These are phyloP conservation scores for Perizoma flavofasciatum DNA, from an alignment of 2,888 invertebrate species.

Conservation along the genomic window DNA sequence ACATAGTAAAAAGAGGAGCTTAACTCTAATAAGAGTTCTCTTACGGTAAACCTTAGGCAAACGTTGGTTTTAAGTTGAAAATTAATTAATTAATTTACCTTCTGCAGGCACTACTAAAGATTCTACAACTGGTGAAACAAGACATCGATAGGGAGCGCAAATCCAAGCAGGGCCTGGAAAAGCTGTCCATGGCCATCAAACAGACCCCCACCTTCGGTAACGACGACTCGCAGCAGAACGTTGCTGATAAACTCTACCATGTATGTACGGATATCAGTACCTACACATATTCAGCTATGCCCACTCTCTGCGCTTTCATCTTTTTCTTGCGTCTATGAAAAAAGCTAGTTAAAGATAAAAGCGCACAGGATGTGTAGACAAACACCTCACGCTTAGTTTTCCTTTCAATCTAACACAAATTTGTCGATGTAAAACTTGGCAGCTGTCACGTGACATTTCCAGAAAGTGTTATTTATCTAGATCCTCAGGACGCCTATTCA, in stretches of 20 bases:
- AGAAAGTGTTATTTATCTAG: no score
- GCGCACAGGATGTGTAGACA: no score
- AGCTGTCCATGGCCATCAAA: slow-evolving; percentile 93
- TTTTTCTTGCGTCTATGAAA: not conserved
- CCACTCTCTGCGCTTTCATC: not conserved
- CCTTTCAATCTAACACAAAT: no score
- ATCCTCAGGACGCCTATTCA: no score
- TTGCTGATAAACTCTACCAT: slow-evolving; percentile 95
- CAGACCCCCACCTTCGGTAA: slow-evolving; percentile 93
- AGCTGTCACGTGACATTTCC: no score
- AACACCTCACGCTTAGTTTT: no score
- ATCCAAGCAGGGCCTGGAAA: slow-evolving; percentile 94
- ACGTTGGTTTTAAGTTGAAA: not conserved
- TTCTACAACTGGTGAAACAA: slow-evolving; percentile 92
- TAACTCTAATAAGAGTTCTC: no score
- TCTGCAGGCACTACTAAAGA: slow-evolving; percentile 90
- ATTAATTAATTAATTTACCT: not conserved
- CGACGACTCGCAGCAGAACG: slow-evolving; percentile 95
- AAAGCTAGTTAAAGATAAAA: no score
- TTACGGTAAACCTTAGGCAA: no score
- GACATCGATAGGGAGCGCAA: slow-evolving; percentile 95
- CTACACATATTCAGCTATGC: no score
- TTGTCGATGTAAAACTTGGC: no score
- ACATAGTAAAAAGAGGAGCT: no score
- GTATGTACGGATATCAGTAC: slow-evolving; percentile 80